Evolutionary conservation across 2,888 invertebrate genomes (phyloP).

Genomic region (Drosophila niveifrons): DNA sequence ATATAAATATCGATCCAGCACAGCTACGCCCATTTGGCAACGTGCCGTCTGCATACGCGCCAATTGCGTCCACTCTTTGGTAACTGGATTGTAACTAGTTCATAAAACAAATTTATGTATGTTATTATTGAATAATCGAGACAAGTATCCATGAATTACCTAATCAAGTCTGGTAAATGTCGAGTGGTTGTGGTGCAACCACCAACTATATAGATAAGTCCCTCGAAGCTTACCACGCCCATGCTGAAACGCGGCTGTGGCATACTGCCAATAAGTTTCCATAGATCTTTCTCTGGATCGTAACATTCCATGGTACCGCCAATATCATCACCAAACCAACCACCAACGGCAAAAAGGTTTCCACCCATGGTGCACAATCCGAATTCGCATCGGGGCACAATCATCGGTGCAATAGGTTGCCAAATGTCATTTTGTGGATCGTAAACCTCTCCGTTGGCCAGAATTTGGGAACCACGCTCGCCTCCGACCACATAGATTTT

Average conservation of each 20-base stretch:
- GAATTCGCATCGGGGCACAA: conserved; percentile 95
- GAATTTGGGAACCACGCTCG: conserved; percentile 94
- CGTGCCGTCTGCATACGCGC: conserved; percentile 92
- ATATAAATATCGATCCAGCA: conserved; percentile 93
- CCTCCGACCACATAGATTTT: conserved; percentile 96
- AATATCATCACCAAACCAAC: conserved; percentile 97
- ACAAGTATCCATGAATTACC: conserved; percentile 59
- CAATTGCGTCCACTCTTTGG: conserved; percentile 92
- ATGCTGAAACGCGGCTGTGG: conserved; percentile 95
- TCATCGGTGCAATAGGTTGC: conserved; percentile 90
- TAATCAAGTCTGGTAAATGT: conserved; percentile 91
- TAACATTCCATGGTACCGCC: conserved; percentile 95
- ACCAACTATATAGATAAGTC: conserved; percentile 93
- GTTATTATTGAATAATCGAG: neutral
- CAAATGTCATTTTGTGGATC: conserved; percentile 89
- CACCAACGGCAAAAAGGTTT: conserved; percentile 94
- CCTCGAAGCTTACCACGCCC: conserved; percentile 91
- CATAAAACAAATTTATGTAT: neutral
- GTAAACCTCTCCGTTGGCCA: conserved; percentile 94
- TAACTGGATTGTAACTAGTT: conserved; percentile 91
- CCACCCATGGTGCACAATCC: conserved; percentile 94
- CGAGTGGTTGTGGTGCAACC: conserved; percentile 93
- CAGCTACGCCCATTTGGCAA: conserved; percentile 95
- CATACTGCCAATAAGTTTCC: conserved; percentile 92
- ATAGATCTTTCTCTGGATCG: conserved; percentile 91